phyloP scores from a whole-genome alignment of 2,113 vertebrate species.

The Gymnocephalus cernua region DNA sequence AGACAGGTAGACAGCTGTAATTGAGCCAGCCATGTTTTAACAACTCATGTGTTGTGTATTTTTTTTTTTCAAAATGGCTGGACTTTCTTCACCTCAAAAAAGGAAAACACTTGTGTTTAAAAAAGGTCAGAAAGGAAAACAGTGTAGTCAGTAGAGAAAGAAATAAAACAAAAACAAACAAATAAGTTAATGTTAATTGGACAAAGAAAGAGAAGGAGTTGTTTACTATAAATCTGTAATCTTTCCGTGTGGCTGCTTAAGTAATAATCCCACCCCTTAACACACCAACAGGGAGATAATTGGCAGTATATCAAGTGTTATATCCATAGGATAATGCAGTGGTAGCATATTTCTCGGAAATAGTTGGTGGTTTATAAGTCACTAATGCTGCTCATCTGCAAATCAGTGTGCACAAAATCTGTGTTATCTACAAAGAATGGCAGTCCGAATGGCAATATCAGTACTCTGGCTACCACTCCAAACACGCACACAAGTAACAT shows the following conservation, averaged over 20 bases:
- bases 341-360: neutral
- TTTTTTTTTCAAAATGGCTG: neutral
- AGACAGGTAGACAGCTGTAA: slow-evolving; percentile 5
- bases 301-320: neutral
- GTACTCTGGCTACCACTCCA: neutral
- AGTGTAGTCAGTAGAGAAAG: slow-evolving; percentile 55
- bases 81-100: neutral
- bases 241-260: neutral
- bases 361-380: neutral
- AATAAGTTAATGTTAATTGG: slow-evolving; percentile 72
- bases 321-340: neutral
- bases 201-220: slow-evolving; percentile 55
- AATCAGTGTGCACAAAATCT: neutral
- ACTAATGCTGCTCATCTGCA: neutral
- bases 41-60: no score
- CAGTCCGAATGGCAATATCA: neutral
- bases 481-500: neutral
- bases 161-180: slow-evolving; percentile 29
- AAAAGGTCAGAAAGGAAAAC: slow-evolving; percentile 46
- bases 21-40: neutral
- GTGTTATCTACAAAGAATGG: neutral
- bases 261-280: slow-evolving; percentile 9
- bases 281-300: slow-evolving; percentile 3
- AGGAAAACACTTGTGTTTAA: slow-evolving; percentile 16
- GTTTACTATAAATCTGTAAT: slow-evolving; percentile 11